A percentile compares a stretch with the other conserved stretches of the same genome.
Conservation (phyloP, 2,797 vertebrate genomes). For the Gadopsis marmoratus region DNA sequence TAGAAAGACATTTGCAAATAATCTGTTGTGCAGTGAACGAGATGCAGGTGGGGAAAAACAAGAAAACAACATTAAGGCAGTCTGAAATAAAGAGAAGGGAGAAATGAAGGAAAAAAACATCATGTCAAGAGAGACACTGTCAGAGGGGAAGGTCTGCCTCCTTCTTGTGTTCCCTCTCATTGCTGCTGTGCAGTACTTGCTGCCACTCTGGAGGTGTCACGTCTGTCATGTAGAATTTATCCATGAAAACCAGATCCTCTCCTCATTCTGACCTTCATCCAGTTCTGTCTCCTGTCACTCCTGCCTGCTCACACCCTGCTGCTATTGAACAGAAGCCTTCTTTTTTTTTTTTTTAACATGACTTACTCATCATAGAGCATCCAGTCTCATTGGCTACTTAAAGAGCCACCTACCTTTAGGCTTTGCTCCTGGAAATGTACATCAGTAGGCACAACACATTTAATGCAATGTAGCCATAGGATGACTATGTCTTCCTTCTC, state of each 20-base stretch:
- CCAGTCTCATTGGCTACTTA: constrained; percentile 18
- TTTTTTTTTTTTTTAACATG: background rate
- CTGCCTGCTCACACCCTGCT: constrained; percentile 18
- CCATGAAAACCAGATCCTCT: constrained; percentile 38
- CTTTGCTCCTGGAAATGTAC: constrained; percentile 16
- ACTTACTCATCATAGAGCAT: constrained; percentile 21
- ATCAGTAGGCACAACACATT: background rate
- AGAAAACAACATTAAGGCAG: background rate
- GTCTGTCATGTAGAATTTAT: constrained; percentile 61
- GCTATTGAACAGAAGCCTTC: constrained; percentile 11
- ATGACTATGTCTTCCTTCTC: background rate
- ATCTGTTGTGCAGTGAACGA: background rate
- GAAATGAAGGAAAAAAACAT: constrained; percentile 4
- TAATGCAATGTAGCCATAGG: background rate
- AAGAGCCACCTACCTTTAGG: background rate
- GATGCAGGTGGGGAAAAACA: constrained; percentile 12
- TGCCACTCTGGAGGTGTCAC: constrained; percentile 57
- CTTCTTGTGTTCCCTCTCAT: background rate
- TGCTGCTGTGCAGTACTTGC: constrained; percentile 37
- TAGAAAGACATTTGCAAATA: constrained; percentile 22
- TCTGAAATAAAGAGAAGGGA: constrained; percentile 11
- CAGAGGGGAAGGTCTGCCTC: constrained; percentile 4
- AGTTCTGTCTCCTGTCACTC: constrained; percentile 19
- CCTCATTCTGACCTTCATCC: constrained; percentile 13
- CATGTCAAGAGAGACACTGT: constrained; percentile 24